Evolutionary conservation across 2,113 vertebrate genomes (phyloP), one percentile per base, ranked within the genome.

Genomic region (Oophaga pumilio): DNA sequence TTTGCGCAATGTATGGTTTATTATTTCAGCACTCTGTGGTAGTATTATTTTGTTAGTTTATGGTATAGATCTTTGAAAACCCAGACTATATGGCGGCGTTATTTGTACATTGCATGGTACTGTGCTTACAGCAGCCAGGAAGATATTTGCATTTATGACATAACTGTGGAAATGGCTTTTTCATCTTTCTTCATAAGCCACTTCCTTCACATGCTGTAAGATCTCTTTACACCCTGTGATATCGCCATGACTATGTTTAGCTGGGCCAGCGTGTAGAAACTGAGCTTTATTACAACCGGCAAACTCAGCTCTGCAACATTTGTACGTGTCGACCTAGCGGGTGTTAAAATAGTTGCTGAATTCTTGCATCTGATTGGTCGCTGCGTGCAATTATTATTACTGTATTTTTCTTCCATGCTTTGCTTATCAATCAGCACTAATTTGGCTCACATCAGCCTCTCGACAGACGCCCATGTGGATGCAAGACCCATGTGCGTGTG

Each of bases 401-500:
- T 0, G 2, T 68, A 14, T 15, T 43, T 43, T 43, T 18, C 8
- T 8, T 69, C n/a, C 1, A 11, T 10, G 15, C 8, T 22, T 74
- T 1, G 10, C 15, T 59, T 33, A 28, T 79, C 56, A 18, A 79
- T 59, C 24, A 59, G n/a, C 53, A 52, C 14, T 79, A 5, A 10
- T 10, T 79, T 81, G 43, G 56, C 77, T 59, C 17, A 13, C 53
- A 14, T 14, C 15, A 26, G 8, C 4, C 28, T 13, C 26, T 28
- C 28, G 26, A 33, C 69, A 43, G 33, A 43, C 2, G 33, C 77
- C 77, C 77, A 79, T 79, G 56, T 79, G 77, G 14, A 28, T 33
- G 53, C 79, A 64, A 82, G 59, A 82, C 64, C 79, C 59, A 20
- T 79, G 52, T 76, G 57, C 24, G 33, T 90, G 86, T 90, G 83